phyloP scores from a whole-genome alignment of 2,888 invertebrate genomes.

The Cetonia aurata region DNA sequence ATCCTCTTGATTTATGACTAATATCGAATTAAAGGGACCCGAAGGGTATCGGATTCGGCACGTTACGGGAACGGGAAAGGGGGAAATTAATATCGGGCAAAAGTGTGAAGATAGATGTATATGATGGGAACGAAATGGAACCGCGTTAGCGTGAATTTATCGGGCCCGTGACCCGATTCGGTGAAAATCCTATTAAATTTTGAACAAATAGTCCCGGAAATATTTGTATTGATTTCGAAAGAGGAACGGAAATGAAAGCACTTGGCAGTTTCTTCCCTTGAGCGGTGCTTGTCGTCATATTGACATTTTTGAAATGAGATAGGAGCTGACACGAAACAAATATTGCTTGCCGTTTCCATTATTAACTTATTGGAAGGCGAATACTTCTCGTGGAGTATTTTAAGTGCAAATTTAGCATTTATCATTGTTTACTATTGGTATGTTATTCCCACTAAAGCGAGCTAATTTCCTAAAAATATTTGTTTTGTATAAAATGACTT shows the following conservation, averaged over 20 bases:
- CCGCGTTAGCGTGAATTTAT: constrained; percentile 18
- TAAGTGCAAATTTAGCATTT: too few relatives aligned
- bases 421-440: too few relatives aligned
- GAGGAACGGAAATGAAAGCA: constrained; percentile 4
- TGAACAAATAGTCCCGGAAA: constrained; percentile 8
- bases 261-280: constrained; percentile 1
- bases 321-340: too few relatives aligned
- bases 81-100: constrained; percentile 29
- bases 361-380: too few relatives aligned
- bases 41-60: constrained; percentile 38
- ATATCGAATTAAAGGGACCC: constrained; percentile 42
- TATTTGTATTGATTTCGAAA: not conserved
- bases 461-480: too few relatives aligned
- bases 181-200: constrained; percentile 18
- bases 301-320: too few relatives aligned
- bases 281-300: too few relatives aligned
- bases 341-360: too few relatives aligned
- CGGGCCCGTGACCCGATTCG: constrained; percentile 15
- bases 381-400: too few relatives aligned
- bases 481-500: too few relatives aligned
- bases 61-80: not conserved
- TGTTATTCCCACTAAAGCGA: too few relatives aligned
- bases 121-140: constrained; percentile 27
- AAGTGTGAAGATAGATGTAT: constrained; percentile 31
- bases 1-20: constrained; percentile 44